These are phyloP conservation scores for Sus scrofa DNA, from an alignment of 2,113 vertebrate genomes.

Conservation along the genomic window T2T-Sscrofa CM000812.6:50841501-50842000, in stretches of 20 bases:
- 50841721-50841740: neutral
- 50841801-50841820: constrained; percentile 7
- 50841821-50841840: constrained; percentile 41
- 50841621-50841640: neutral
- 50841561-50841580: neutral
- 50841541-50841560: neutral
- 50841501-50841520: neutral
- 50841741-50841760: constrained; percentile 30
- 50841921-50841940: neutral
- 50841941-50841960: neutral
- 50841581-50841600: constrained; percentile 29
- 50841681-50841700: neutral
- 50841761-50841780: constrained; percentile 22
- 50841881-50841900: constrained; percentile 14
- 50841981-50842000: neutral
- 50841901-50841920: neutral
- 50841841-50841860: constrained; percentile 33
- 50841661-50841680: neutral
- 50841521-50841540: neutral
- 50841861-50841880: constrained; percentile 14
- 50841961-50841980: constrained; percentile 29
- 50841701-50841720: neutral
- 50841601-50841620: neutral
- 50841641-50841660: neutral
- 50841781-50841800: neutral